Percentiles rank a stretch among this genome's conserved stretches.
phyloP scores from a whole-genome alignment of 2,888 invertebrate species.

The Fragum sueziense region DNA sequence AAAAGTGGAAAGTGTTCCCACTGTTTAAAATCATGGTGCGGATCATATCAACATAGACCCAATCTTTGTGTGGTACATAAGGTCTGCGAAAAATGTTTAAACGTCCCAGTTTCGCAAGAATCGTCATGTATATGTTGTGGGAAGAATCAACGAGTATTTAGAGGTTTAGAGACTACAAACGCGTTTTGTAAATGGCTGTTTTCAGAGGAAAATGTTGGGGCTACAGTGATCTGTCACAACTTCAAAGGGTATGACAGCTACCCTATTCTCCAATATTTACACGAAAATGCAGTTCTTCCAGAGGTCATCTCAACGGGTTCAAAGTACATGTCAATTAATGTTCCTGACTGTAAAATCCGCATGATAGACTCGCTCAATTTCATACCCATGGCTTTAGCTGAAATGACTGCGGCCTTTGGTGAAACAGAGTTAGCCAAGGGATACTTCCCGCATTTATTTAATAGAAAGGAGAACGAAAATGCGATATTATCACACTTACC shows the following conservation, averaged over 20 bases:
- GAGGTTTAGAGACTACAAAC: conserved; percentile 4
- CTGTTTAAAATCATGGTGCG: conserved; percentile 27
- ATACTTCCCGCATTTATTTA: too few relatives aligned
- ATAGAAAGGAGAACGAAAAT: conserved; percentile 45
- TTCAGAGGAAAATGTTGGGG: conserved; percentile 46
- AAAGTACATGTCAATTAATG: conserved; percentile 32
- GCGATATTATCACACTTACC: conserved; percentile 25
- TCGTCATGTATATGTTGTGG: conserved; percentile 38
- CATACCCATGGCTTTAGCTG: conserved; percentile 49
- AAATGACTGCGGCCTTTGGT: conserved; percentile 49
- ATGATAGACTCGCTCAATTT: conserved; percentile 54
- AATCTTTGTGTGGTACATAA: conserved; percentile 23
- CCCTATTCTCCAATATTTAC: conserved; percentile 51
- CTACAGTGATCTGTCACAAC: conserved; percentile 52
- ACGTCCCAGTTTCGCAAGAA: conserved; percentile 13
- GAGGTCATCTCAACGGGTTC: too few relatives aligned
- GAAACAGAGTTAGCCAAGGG: conserved; percentile 49
- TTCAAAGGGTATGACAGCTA: conserved; percentile 57
- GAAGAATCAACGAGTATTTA: conserved; percentile 37
- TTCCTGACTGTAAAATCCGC: conserved; percentile 31
- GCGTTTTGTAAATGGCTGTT: conserved; percentile 54
- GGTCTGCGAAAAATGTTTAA: conserved; percentile 27
- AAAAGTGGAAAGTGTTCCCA: not conserved
- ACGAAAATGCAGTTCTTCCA: conserved; percentile 47
- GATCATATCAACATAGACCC: conserved; percentile 20